Conservation (phyloP, 2,113 vertebrate species). For the Chionodraco myersi region DNA sequence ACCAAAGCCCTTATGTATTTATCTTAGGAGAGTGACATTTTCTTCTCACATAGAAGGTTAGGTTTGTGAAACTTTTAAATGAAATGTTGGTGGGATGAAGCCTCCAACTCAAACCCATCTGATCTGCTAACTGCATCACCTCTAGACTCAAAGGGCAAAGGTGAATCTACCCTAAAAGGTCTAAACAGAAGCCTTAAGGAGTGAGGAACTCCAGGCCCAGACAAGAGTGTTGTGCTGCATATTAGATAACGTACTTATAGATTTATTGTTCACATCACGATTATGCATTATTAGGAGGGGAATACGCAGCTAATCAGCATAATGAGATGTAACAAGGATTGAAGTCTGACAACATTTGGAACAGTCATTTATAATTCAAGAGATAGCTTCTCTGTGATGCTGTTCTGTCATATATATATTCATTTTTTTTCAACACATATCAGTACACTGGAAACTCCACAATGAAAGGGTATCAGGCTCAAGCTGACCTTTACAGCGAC, state of each 20-base stretch:
- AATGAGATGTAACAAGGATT: conserved; percentile 15
- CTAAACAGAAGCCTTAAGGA: conserved; percentile 18
- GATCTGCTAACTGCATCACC: conserved; percentile 14
- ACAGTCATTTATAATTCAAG: conserved; percentile 51
- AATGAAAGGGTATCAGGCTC: conserved; percentile 69
- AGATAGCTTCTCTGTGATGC: conserved; percentile 9
- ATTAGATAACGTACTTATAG: background rate
- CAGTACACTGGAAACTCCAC: conserved; percentile 42
- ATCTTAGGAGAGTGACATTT: conserved; percentile 21
- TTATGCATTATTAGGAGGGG: background rate
- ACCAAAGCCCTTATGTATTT: background rate
- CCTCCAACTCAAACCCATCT: conserved; percentile 16
- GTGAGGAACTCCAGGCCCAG: background rate
- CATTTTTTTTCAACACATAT: background rate
- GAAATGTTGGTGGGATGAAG: background rate
- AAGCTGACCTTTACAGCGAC: conserved; percentile 80
- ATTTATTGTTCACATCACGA: conserved; percentile 1
- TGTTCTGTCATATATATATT: conserved; percentile 31
- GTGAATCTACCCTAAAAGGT: conserved; percentile 56
- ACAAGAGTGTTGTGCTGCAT: background rate
- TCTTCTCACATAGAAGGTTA: background rate
- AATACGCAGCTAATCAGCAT: conserved; percentile 13
- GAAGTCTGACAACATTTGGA: conserved; percentile 27
- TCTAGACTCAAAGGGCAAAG: conserved; percentile 75
- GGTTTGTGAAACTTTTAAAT: conserved; percentile 17